phyloP scores from a whole-genome alignment of 2,113 vertebrate genomes.

The Odontesthes bonariensis region DNA sequence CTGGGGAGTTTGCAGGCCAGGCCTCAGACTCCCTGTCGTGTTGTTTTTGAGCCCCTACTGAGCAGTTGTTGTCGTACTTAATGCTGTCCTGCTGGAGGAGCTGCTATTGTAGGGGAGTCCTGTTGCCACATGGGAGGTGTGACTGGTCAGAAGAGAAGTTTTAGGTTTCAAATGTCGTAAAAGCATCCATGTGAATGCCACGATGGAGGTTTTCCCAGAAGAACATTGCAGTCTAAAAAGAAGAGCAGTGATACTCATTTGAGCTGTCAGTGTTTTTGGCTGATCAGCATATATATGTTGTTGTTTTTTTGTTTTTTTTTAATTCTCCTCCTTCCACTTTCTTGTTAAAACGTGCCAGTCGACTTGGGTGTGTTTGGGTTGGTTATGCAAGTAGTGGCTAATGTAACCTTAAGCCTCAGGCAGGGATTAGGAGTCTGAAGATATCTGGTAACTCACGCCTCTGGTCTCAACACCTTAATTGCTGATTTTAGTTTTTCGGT shows the following conservation, averaged over 20 bases:
- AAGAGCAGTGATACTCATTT: not conserved
- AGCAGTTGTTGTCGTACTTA: too few relatives aligned
- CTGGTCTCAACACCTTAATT: not conserved
- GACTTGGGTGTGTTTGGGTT: not conserved
- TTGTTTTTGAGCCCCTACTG: too few relatives aligned
- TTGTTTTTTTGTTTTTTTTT: not conserved
- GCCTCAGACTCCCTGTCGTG: not conserved
- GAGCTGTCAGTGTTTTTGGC: too few relatives aligned
- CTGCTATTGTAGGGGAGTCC: too few relatives aligned
- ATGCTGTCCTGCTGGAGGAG: too few relatives aligned
- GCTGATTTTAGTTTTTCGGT: not conserved
- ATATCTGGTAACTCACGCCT: not conserved
- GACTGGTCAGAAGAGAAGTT: too few relatives aligned
- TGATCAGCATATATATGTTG: too few relatives aligned
- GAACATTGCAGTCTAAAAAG: too few relatives aligned
- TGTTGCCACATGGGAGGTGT: too few relatives aligned
- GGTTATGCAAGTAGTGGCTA: not conserved
- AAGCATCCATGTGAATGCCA: not conserved
- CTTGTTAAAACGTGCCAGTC: constrained; percentile 8
- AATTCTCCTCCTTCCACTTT: not conserved
- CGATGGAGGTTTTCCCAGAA: too few relatives aligned
- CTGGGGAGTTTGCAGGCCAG: not conserved
- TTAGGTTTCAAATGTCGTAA: not conserved
- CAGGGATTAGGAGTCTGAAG: not conserved
- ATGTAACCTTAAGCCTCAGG: not conserved